Evolutionary conservation across 2,888 invertebrate genomes (phyloP).

Genomic region (Dichetophora obliterata): DNA sequence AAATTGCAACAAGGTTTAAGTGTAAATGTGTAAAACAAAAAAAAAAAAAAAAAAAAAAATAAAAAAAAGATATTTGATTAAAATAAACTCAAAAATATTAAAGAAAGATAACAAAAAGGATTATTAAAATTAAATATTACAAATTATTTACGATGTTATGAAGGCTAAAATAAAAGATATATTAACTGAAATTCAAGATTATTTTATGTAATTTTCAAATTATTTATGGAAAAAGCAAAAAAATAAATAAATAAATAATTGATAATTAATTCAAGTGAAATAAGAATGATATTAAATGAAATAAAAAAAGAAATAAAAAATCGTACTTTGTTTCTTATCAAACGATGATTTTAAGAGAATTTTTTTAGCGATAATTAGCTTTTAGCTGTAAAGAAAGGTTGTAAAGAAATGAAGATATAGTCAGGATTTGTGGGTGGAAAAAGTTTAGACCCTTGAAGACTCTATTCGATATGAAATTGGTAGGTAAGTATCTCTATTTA

Average conservation of each 20-base stretch:
- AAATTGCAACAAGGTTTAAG: slow-evolving; percentile 47
- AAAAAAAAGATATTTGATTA: no score
- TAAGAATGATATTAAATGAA: slow-evolving; percentile 30
- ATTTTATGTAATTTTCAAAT: slow-evolving; percentile 58
- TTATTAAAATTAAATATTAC: slow-evolving; percentile 48
- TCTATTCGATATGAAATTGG: no score
- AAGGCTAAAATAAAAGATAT: slow-evolving; percentile 52
- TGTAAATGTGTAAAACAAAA: slow-evolving; percentile 62
- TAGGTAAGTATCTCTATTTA: no score
- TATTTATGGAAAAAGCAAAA: slow-evolving; percentile 52
- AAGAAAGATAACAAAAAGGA: slow-evolving; percentile 44
- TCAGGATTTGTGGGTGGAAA: no score
- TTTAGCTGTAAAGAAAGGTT: no score
- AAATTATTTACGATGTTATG: slow-evolving; percentile 56
- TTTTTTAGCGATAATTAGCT: slow-evolving; percentile 1
- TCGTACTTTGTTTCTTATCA: slow-evolving; percentile 50
- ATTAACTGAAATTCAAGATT: slow-evolving; percentile 39
- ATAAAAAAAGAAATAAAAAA: slow-evolving; percentile 32
- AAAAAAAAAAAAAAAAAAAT: slow-evolving; percentile 10
- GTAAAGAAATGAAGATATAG: no score
- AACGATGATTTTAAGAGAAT: no score
- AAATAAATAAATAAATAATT: slow-evolving; percentile 42
- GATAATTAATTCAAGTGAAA: slow-evolving; percentile 18
- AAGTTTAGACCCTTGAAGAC: no score
- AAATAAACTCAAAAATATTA: slow-evolving; percentile 17